Conservation (phyloP, 2,797 vertebrate species). For the Gallinago nigripennis region DNA sequence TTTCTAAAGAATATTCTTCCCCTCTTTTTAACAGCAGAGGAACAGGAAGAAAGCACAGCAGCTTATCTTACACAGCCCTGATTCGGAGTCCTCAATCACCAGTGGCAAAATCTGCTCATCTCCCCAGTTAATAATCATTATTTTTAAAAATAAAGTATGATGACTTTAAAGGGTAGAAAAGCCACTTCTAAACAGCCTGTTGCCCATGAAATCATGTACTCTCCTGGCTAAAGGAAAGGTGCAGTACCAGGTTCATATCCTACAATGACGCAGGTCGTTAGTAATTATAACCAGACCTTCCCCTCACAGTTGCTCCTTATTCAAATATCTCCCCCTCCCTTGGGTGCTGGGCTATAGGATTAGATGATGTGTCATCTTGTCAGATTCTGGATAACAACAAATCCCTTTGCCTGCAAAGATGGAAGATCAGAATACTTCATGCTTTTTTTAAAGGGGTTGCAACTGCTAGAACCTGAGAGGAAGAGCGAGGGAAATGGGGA, state of each 20-base stretch:
- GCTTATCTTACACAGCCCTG: background rate
- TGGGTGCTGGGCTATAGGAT: background rate
- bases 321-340: background rate
- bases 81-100: background rate
- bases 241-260: background rate
- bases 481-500: background rate
- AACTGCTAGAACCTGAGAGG: background rate
- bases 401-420: background rate
- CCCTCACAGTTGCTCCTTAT: background rate
- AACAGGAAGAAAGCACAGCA: background rate
- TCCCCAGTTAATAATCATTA: rapidly evolving
- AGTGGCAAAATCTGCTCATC: background rate
- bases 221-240: background rate
- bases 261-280: background rate
- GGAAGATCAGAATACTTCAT: background rate
- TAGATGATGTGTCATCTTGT: background rate
- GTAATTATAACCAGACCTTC: background rate
- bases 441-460: background rate
- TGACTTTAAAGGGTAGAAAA: background rate
- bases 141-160: background rate
- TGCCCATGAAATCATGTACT: background rate
- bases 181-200: background rate
- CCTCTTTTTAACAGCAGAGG: background rate
- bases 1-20: background rate
- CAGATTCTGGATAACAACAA: background rate